Percentiles rank a stretch among this genome's conserved stretches.
Evolutionary conservation across 2,888 invertebrate genomes (phyloP).

Genomic region (Aleiodes alternator): DNA sequence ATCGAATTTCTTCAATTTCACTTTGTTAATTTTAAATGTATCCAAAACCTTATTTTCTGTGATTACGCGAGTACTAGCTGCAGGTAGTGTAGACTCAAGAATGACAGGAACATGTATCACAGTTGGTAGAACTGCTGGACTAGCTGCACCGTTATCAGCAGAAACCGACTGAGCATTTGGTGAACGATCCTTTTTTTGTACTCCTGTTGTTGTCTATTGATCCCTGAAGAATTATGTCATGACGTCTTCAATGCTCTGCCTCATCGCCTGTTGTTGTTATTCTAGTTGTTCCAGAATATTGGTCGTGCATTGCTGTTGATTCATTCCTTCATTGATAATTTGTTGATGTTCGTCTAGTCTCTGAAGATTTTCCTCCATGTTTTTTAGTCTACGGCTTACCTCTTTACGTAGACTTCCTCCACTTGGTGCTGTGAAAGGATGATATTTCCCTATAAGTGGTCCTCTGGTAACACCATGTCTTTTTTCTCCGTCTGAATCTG

Average conservation of each 20-base stretch:
- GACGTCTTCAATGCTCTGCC: neutral
- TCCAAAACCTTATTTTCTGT: neutral
- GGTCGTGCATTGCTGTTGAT: neutral
- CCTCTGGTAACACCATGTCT: neutral
- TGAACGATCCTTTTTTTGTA: neutral
- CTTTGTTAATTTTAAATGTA: neutral
- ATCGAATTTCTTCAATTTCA: neutral
- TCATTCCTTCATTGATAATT: neutral
- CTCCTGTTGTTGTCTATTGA: too few species aligned
- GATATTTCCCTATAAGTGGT: neutral
- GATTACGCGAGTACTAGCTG: neutral
- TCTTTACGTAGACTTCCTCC: neutral
- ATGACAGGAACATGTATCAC: too few species aligned
- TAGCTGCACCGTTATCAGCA: neutral
- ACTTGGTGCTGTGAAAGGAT: neutral
- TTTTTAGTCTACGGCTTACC: neutral
- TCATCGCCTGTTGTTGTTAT: neutral
- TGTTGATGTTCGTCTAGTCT: neutral
- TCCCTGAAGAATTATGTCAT: neutral
- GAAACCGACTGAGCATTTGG: neutral
- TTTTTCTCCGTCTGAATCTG: neutral
- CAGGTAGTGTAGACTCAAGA: too few species aligned
- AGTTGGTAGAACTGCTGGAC: neutral
- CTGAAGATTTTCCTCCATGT: neutral
- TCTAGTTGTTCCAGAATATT: neutral